Conservation (phyloP, 2,888 invertebrate species). For the Synergus umbraculus region DNA sequence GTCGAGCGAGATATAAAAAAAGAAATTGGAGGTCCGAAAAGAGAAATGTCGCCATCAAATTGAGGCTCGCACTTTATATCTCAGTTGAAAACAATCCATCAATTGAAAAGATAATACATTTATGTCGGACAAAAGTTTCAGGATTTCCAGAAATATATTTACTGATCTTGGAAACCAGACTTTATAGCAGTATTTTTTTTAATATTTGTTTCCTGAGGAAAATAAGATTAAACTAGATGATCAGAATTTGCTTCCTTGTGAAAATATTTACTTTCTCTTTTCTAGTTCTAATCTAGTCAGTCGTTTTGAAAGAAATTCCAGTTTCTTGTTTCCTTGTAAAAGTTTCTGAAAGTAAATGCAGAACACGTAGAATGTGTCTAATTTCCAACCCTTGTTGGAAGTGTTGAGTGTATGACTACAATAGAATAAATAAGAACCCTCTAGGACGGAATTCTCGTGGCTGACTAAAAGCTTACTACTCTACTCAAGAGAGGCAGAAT, state of each 20-base stretch:
- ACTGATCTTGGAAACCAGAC: background rate
- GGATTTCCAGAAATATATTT: background rate
- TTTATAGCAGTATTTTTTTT: background rate
- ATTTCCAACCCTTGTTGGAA: background rate
- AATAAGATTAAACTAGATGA: background rate
- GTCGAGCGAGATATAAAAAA: background rate
- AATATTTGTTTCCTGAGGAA: background rate
- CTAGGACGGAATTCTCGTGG: background rate
- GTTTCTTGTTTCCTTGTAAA: background rate
- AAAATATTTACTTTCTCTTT: background rate
- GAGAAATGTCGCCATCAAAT: slow-evolving; percentile 18
- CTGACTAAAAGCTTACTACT: slow-evolving; percentile 8
- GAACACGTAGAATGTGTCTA: background rate
- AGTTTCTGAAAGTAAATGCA: background rate
- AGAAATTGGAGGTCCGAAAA: background rate
- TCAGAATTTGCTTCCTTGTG: background rate
- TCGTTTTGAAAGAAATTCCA: background rate
- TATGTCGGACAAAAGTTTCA: slow-evolving; percentile 2
- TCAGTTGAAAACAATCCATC: slow-evolving; percentile 4
- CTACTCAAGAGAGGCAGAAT: background rate
- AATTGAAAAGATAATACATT: slow-evolving; percentile 20
- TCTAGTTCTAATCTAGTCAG: background rate
- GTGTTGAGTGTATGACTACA: background rate
- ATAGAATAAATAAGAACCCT: slow-evolving; percentile 7
- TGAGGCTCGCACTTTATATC: background rate